Evolutionary conservation across 2,113 vertebrate species (phyloP), one percentile per base, ranked within the genome.

Genomic region (Tylochromis polylepis): DNA sequence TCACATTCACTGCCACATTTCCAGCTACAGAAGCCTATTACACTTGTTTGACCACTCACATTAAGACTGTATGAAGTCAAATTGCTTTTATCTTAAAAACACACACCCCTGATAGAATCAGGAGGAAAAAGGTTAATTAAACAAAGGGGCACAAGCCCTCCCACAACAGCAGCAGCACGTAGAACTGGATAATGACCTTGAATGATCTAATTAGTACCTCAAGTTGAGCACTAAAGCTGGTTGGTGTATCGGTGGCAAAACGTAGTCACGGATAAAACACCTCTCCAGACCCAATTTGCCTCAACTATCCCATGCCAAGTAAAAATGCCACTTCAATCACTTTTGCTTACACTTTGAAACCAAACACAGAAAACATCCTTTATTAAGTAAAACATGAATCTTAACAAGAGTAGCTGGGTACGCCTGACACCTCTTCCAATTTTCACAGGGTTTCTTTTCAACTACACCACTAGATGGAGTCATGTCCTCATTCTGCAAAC

Each of bases 401-500:
- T 85, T 18, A 79, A 29, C 10, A 22, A 6, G 11, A 67, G 34
- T 11, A 56, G 16, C 70, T 5, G 22, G 1, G 6, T 34, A 8
- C 5, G 3, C 60, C 72, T 80, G 78, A 55, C 59, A 46, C 57
- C 20, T 11, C 56, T 27, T 77, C 72, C 43, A 20, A n/a, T 53
- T 70, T 79, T 29, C 3, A 51, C 18, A 57, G 9, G 18, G 18
- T 2, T 83, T 36, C 59, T 84, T 22, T 72, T 46, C 4, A 14
- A 5, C 12, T 80, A 18, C 22, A 79, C 94, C 96, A 95, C 94
- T 94, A 96, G 95, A 93, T 95, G 95, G 95, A 85, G 91, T 15
- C 81, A 85, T 81, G 31, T 59, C 34, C 85, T 82, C 82, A 91
- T 38, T 62, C 14, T 90, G 67, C 11, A 1, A 56, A 82, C 83